Evolutionary conservation across 2,888 invertebrate genomes (phyloP), one percentile per base, ranked within the genome.

Genomic region (Luffia ferchaultella): DNA sequence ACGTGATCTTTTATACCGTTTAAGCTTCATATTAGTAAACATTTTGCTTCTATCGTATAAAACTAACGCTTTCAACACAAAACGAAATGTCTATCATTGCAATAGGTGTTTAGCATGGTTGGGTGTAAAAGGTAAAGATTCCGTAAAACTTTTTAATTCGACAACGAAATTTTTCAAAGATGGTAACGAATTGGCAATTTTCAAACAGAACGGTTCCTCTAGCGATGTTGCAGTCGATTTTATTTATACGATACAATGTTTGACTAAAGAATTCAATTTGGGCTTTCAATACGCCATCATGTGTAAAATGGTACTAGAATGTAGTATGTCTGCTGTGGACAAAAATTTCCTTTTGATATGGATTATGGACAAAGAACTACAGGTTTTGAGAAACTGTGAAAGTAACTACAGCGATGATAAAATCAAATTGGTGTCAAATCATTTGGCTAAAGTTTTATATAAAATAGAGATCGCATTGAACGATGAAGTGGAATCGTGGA

Each of bases 301-400:
- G 65, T 78, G 85, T 59, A 88, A 86, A 68, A 68, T 89, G 42
- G 67, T 88, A 20, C 62, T 89, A 30, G 80, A 78, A 65, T 86
- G 85, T 58, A 69, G 71, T 20, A 60, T 79, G 50, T 71, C 82
- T 0, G 62, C 75, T 1, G 60, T 64, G 16, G 72, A 76, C 40
- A 83, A 71, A 50, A 83, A 88, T 57, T 86, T 79, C 62, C 55
- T 89, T 19, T 65, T 89, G 1, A 67, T 89, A 45, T 89, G 88
- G 88, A 70, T 89, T 1, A 79, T 89, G 67, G 89, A 89, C 60
- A 87, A 86, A 58, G 80, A 86, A 52, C 65, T 89, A 15, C 77
- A 86, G 62, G 73, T 89, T 15, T 61, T 86, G 15, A 69, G 71
- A 53, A 73, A 73, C 45, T 67, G 53, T 42, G 64, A 64, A 5